Percentiles rank a stretch among this genome's conserved stretches.
phyloP scores from a whole-genome alignment of 1,140 invertebrate species.

The Brachionus paranguensis region DNA sequence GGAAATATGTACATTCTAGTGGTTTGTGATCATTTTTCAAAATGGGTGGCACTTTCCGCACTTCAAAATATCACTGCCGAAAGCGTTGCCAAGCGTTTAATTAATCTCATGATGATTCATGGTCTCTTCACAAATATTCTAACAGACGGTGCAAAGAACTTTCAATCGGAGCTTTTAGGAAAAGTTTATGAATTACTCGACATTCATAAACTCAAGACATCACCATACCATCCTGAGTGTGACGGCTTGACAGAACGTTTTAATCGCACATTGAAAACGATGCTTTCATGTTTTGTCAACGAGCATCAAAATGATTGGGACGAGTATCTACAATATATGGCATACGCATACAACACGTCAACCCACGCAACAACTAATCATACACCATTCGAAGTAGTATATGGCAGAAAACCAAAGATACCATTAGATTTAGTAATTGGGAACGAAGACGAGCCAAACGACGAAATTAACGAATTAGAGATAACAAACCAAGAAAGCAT shows the following conservation, averaged over 20 bases:
- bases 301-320: constrained; percentile 17
- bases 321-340: background rate
- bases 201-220: constrained; percentile 38
- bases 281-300: background rate
- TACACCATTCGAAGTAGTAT: background rate
- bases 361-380: background rate
- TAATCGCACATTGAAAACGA: constrained; percentile 10
- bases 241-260: constrained; percentile 16
- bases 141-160: constrained; percentile 41
- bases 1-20: constrained; percentile 50
- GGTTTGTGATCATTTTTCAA: constrained; percentile 51
- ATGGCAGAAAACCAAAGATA: too few species aligned
- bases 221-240: constrained; percentile 8
- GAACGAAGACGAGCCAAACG: too few species aligned
- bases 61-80: constrained; percentile 18
- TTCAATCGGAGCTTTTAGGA: constrained; percentile 40
- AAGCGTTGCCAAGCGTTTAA: constrained; percentile 30
- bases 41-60: constrained; percentile 49
- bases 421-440: background rate
- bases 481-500: too few species aligned
- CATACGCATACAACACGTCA: background rate
- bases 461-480: too few species aligned
- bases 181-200: constrained; percentile 25
- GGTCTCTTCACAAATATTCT: background rate
- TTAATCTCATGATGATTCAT: constrained; percentile 15